Evolutionary conservation across 2,797 vertebrate genomes (phyloP).

Genomic region (Thunnus albacares): DNA sequence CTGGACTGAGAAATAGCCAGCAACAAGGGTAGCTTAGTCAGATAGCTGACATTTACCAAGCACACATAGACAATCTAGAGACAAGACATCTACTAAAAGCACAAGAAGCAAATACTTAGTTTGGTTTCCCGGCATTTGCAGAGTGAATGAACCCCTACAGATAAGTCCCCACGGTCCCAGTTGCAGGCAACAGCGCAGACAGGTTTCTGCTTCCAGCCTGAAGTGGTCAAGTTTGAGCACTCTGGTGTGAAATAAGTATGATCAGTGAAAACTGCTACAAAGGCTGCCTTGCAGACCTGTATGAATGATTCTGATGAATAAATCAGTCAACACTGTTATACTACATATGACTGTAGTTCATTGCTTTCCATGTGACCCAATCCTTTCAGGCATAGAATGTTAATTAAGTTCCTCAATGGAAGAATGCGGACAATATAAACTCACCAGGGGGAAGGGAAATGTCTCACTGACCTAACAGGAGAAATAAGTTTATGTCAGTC

Average conservation of each 20-base stretch:
- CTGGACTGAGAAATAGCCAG: conserved; percentile 26
- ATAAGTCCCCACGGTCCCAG: conserved; percentile 35
- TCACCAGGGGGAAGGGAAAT: conserved; percentile 3
- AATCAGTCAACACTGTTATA: too few relatives aligned
- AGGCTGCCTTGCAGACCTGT: conserved; percentile 23
- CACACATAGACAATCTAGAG: conserved; percentile 47
- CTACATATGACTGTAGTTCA: neutral
- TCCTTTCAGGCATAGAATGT: conserved; percentile 6
- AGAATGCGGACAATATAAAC: conserved; percentile 7
- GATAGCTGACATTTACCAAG: conserved; percentile 64
- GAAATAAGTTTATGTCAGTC: conserved; percentile 3
- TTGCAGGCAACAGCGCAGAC: conserved; percentile 34
- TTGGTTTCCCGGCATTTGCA: conserved; percentile 34
- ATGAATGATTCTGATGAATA: neutral
- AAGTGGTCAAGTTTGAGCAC: conserved; percentile 41
- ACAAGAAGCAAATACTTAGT: conserved; percentile 44
- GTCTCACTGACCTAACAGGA: neutral
- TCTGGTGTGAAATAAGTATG: conserved; percentile 46
- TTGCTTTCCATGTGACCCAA: neutral
- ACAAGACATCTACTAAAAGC: conserved; percentile 45
- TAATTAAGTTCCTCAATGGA: conserved; percentile 10
- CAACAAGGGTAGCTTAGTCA: conserved; percentile 49
- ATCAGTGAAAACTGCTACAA: conserved; percentile 28
- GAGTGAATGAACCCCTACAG: conserved; percentile 46
- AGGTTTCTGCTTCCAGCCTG: conserved; percentile 30